Percentiles rank a stretch among this genome's conserved stretches.
These are phyloP conservation scores for Saimiri boliviensis DNA, from an alignment of 2,113 vertebrate genomes.

Conservation along the genomic window DNA sequence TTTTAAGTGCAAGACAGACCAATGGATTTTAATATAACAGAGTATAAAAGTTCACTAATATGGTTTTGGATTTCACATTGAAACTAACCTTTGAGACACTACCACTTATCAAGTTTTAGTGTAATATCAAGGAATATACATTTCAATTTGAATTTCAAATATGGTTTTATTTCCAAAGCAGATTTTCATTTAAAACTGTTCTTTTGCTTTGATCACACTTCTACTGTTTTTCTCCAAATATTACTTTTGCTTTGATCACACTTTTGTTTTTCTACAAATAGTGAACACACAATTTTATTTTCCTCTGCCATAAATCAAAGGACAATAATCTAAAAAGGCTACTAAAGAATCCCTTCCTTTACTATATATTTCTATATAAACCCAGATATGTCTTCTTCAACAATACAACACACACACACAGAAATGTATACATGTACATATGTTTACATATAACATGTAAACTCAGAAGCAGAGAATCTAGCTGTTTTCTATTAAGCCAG, in stretches of 20 bases:
- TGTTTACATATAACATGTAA: neutral
- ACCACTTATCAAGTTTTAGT: neutral
- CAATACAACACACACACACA: neutral
- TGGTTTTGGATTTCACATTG: neutral
- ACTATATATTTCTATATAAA: neutral
- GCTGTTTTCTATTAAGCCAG: neutral
- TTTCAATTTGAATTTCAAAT: neutral
- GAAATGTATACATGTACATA: neutral
- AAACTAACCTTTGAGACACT: neutral
- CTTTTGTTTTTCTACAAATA: no score
- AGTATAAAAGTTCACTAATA: neutral
- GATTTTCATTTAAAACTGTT: neutral
- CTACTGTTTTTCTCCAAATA: neutral
- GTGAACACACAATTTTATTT: neutral
- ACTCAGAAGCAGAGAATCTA: neutral
- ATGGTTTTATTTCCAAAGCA: neutral
- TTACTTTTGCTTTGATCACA: no score
- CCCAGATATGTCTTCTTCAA: neutral
- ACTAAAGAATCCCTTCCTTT: neutral
- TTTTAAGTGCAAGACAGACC: neutral
- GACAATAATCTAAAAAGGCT: neutral
- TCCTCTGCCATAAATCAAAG: neutral
- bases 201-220: no score
- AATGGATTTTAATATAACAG: neutral
- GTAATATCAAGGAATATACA: constrained; percentile 4